These are phyloP conservation scores for Schizaphis graminum DNA, from an alignment of 2,888 invertebrate species.

Conservation along the genomic window DNA sequence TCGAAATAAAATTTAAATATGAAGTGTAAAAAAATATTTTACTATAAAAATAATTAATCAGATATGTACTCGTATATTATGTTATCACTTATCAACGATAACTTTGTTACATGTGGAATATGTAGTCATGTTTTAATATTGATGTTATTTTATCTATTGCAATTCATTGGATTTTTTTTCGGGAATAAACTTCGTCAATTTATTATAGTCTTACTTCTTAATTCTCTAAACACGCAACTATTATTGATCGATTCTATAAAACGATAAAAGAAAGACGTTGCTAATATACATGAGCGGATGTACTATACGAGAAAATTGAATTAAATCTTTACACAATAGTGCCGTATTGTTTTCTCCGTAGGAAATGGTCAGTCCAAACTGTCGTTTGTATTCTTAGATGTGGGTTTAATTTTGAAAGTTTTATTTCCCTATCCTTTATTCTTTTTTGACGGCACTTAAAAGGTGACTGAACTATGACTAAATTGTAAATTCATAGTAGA, in stretches of 20 bases:
- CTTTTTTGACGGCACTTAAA: background rate
- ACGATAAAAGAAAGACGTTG: constrained; percentile 31
- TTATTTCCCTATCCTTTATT: constrained; percentile 10
- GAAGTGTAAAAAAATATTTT: background rate
- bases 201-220: constrained; percentile 6
- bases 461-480: background rate
- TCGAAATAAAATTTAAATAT: background rate
- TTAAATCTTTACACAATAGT: constrained; percentile 36
- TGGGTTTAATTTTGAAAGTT: constrained; percentile 48
- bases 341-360: constrained; percentile 28
- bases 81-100: background rate
- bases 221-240: constrained; percentile 32
- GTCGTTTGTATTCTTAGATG: constrained; percentile 23
- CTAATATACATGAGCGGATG: constrained; percentile 16
- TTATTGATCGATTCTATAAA: constrained; percentile 38
- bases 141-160: background rate
- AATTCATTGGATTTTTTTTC: background rate
- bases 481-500: background rate
- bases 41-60: background rate
- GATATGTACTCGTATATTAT: background rate
- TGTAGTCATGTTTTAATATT: background rate
- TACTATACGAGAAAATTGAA: constrained; percentile 39
- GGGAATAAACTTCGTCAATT: background rate
- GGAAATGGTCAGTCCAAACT: constrained; percentile 17
- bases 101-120: background rate